A percentile compares a stretch with the other conserved stretches of the same genome.
These are phyloP conservation scores for Chelonus insularis DNA, from an alignment of 1,140 invertebrate species.

Conservation along the genomic window DNA sequence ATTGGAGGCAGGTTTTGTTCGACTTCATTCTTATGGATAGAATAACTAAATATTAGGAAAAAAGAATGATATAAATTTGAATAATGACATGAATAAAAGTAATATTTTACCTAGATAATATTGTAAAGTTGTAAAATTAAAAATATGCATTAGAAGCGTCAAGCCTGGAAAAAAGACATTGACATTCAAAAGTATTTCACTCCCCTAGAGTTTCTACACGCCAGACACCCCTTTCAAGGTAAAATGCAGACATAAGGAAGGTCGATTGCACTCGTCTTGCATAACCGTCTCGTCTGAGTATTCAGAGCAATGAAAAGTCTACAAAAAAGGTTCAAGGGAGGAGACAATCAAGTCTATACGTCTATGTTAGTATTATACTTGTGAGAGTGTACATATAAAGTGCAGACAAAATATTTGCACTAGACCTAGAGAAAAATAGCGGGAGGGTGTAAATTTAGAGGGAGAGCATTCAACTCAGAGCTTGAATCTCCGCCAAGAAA, in stretches of 20 bases:
- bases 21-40: too few relatives aligned
- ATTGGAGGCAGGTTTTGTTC: too few relatives aligned
- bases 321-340: background rate
- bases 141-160: too few relatives aligned
- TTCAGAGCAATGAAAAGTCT: background rate
- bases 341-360: background rate
- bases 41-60: too few relatives aligned
- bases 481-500: constrained; percentile 40
- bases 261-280: constrained; percentile 9
- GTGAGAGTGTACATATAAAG: background rate
- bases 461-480: constrained; percentile 41
- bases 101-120: too few relatives aligned
- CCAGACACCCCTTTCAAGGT: constrained; percentile 36
- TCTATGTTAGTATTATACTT: background rate
- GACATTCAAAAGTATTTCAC: constrained; percentile 51
- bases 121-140: too few relatives aligned
- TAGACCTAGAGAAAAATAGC: constrained; percentile 44
- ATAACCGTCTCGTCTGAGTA: constrained; percentile 4
- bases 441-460: constrained; percentile 42
- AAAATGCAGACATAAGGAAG: background rate
- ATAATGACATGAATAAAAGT: too few relatives aligned
- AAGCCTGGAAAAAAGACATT: constrained; percentile 55
- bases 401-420: constrained; percentile 34
- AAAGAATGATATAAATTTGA: too few relatives aligned
- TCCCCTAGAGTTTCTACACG: constrained; percentile 36